Evolutionary conservation across 2,113 vertebrate species (phyloP).

Genomic region (Menura novaehollandiae): DNA sequence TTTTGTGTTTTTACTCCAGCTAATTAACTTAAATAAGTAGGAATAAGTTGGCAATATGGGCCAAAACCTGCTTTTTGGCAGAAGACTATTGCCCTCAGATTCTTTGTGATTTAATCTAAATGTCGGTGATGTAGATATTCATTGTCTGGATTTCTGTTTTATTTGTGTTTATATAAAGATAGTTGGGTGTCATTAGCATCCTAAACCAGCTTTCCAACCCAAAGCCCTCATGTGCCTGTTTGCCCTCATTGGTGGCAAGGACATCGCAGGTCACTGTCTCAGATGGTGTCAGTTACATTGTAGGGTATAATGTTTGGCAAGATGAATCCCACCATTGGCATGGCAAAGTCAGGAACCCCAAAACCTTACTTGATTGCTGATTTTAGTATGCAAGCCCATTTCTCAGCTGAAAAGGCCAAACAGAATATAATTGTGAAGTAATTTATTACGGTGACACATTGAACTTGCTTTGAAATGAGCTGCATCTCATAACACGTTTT

Average conservation of each 20-base stretch:
- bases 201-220: neutral
- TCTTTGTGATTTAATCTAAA: neutral
- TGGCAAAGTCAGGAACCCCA: neutral
- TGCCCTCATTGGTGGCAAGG: neutral
- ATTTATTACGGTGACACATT: neutral
- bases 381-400: neutral
- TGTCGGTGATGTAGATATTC: neutral
- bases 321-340: neutral
- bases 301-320: neutral
- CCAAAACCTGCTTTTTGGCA: neutral
- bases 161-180: neutral
- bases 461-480: neutral
- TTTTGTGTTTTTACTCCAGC: neutral
- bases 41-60: neutral
- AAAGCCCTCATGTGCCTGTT: neutral
- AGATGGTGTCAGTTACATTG: neutral
- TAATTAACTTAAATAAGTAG: neutral
- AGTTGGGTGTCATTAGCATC: neutral
- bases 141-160: neutral
- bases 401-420: neutral
- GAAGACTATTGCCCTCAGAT: neutral
- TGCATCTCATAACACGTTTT: neutral
- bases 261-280: neutral
- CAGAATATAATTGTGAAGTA: neutral
- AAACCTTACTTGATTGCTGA: neutral